A percentile compares a stretch with the other conserved stretches of the same genome.
Evolutionary conservation across 2,113 vertebrate genomes (phyloP).

Genomic region (Hypanus sabinus): DNA sequence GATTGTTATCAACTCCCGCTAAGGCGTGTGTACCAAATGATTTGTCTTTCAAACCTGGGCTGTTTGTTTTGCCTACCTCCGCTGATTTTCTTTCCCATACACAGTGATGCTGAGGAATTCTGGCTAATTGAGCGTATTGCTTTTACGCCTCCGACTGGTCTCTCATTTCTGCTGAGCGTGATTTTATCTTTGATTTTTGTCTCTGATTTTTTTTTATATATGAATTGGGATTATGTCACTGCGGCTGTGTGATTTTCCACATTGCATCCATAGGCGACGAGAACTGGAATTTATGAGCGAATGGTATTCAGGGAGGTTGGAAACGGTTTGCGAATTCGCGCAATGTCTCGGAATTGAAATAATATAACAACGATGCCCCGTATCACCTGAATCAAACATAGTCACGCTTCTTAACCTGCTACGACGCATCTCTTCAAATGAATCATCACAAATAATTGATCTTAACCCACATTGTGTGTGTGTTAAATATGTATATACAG

Average conservation of each 20-base stretch:
- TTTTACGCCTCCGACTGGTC: not conserved
- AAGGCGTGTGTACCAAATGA: slow-evolving; percentile 13
- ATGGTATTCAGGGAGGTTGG: not conserved
- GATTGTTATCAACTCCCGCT: not conserved
- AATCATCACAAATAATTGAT: not conserved
- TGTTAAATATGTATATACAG: not conserved
- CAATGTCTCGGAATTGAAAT: not conserved
- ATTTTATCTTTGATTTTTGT: not conserved
- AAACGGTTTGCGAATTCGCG: not conserved
- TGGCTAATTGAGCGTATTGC: not conserved
- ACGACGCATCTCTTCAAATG: not conserved
- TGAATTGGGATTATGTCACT: slow-evolving; percentile 19
- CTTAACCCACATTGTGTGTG: not conserved
- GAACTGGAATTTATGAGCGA: not conserved
- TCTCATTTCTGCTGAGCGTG: not conserved
- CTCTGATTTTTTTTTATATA: no score
- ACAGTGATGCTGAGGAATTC: not conserved
- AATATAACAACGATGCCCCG: not conserved
- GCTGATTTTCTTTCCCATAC: not conserved
- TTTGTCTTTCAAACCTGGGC: not conserved
- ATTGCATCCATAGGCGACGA: not conserved
- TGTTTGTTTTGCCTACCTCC: slow-evolving; percentile 18
- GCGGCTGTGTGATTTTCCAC: not conserved
- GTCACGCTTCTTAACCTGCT: not conserved
- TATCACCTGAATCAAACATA: not conserved